Base-by-base conservation (phyloP, 2,888 invertebrate species). In the Spodoptera littoralis region DNA sequence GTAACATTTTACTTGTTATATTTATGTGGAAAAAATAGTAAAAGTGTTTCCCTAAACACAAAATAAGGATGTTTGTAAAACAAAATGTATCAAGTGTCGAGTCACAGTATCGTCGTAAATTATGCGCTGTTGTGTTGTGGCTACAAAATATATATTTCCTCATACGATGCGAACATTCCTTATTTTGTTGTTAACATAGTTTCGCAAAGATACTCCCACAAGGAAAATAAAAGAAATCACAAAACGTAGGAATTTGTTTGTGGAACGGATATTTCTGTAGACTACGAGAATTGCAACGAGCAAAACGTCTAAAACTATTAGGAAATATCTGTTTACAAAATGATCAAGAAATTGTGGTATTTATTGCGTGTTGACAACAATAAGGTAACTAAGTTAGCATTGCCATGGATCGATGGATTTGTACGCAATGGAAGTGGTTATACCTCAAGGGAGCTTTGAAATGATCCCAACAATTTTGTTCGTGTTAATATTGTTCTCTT, bases 171-270 rank as follows among this genome's bases (percentile, higher is more conserved):
- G 59, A 56, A 51, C 11, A 54, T 68, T 60, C 49, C 45, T 74
- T 69, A 69, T 72, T 74, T 63, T 57, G 69, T 69, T 60, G 74
- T 63, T 56, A 47, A 69, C 48, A 63, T 61, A 50, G 58, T 66
- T 62, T 63, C 42, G 42, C 24, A 41, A 2, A 49, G 47, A 43
- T 51, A 55, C 48, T 48, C 46, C 59, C 56, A 36, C 45, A 55
- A 52, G 48, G 54, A 68, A 63, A 65, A 70, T 60, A 65, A 58
- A 56, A 53, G 27, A 52, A 45, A 76, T 55, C 51, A 46, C 64
- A 44, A 41, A 70, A 65, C 44, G 48, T 52, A 49, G 68, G 52
- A 62, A 61, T 71, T 73, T 53, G 46, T 73, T 59, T 49, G 61
- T 44, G 41, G 45, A 47, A 24, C 52, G 41, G 52, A 63, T 68